Percentiles rank a stretch among this genome's conserved stretches.
Evolutionary conservation across 2,113 vertebrate species (phyloP).

Genomic region (Oreochromis niloticus): DNA sequence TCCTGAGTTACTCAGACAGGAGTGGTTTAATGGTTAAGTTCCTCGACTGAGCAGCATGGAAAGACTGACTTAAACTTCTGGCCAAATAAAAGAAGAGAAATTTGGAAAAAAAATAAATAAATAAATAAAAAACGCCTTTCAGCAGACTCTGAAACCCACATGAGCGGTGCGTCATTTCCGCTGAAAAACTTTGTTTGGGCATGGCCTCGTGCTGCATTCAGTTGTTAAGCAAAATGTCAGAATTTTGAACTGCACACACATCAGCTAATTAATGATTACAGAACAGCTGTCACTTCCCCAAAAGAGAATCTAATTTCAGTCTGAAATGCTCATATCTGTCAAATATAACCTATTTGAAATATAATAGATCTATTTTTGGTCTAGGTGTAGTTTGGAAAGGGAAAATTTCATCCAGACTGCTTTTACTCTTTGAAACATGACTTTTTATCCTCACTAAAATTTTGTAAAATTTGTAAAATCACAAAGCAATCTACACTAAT

Average conservation of each 20-base stretch:
- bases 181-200: conserved; percentile 46
- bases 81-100: conserved; percentile 14
- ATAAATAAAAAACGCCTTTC: not conserved
- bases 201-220: conserved; percentile 34
- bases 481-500: not conserved
- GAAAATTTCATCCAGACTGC: not conserved
- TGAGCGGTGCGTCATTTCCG: conserved; percentile 50
- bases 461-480: not conserved
- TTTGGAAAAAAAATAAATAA: not conserved
- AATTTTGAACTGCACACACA: rapidly evolving
- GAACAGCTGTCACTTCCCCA: not conserved
- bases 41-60: not conserved
- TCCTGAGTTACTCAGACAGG: not conserved
- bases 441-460: not conserved
- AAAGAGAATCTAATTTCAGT: not conserved
- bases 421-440: not conserved
- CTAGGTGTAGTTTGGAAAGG: not conserved
- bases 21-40: conserved; percentile 33
- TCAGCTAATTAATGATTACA: not conserved
- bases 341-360: not conserved
- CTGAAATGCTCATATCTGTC: not conserved
- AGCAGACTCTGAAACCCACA: conserved; percentile 8
- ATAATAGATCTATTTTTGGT: not conserved
- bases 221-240: not conserved
- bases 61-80: conserved; percentile 19